These are phyloP conservation scores for Loripinus fragilis DNA, from an alignment of 2,888 invertebrate genomes.

Conservation along the genomic window DNA sequence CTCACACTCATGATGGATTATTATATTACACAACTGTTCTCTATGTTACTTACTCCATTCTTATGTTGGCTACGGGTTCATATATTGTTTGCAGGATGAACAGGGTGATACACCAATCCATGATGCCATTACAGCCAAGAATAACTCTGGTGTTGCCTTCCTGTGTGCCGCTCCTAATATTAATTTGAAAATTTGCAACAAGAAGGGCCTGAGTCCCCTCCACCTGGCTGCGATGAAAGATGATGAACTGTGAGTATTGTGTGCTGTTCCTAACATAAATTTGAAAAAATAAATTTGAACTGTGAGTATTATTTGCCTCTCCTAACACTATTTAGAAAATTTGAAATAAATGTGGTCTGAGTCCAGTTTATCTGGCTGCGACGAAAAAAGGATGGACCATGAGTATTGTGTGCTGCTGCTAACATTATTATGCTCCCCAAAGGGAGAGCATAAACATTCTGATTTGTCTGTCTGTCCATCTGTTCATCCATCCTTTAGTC, in stretches of 20 bases:
- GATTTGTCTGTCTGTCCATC: too few species aligned
- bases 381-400: slow-evolving; percentile 92
- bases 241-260: slow-evolving; percentile 87
- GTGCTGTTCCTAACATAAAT: too few species aligned
- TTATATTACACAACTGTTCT: too few species aligned
- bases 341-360: slow-evolving; percentile 92
- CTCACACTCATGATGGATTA: too few species aligned
- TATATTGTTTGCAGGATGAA: slow-evolving; percentile 87
- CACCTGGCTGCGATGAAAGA: slow-evolving; percentile 95
- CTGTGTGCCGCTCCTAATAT: slow-evolving; percentile 87
- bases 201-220: slow-evolving; percentile 92
- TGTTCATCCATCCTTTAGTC: too few species aligned
- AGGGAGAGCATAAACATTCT: neutral
- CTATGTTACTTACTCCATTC: too few species aligned
- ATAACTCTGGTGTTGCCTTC: slow-evolving; percentile 89
- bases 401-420: slow-evolving; percentile 80
- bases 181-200: slow-evolving; percentile 91
- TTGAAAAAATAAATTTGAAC: too few species aligned
- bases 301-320: slow-evolving; percentile 86
- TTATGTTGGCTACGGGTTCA: too few species aligned
- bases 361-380: slow-evolving; percentile 92
- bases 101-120: slow-evolving; percentile 93
- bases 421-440: too few species aligned
- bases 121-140: slow-evolving; percentile 91
- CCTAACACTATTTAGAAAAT: slow-evolving; percentile 89